Base-by-base conservation (phyloP, 2,888 invertebrate genomes). In the Stenichneumon culpator region DNA sequence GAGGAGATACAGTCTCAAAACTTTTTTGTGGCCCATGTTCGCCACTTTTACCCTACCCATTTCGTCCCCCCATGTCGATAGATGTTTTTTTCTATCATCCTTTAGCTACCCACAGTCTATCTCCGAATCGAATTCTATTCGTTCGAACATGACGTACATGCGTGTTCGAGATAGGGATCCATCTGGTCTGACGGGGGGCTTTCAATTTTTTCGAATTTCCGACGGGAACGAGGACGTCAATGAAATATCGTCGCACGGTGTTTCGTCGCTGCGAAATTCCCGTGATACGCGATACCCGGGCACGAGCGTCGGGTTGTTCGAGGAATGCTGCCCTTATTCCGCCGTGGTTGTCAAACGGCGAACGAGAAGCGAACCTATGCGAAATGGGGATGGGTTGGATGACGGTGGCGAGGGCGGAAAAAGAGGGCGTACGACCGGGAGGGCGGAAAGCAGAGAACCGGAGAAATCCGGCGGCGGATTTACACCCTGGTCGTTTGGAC, bases 401-500 rank as follows among this genome's bases (percentile, higher is more conserved):
- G 39, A 36, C 36, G 54, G 32, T 7, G 9, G 22, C 19, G 74
- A 16, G 72, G 52, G 65, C 25, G 32, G 67, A 44, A 67, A 80
- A 72, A 81, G 70, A 47, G 79, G 63, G 68, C 65, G 39, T n/a
- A 25, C 60, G 72, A 63, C 63, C 44, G 44, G 54, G 69, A 80
- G 79, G 72, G 83, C 63, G 75, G 81, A 25, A 60, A 73, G 68
- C 72, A 60, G 72, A 73, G 73, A 65, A 73, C 72, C 32, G 69
- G 68, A 57, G 75, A 84, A 84, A 84, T 86, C 81, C 82, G 81
- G 67, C 89, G 86, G 87, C 85, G 88, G 88, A 91, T 90, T 90
- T 90, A 90, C 89, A 90, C 88, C 87, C 87, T 82, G 84, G 80
- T 87, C 88, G 85, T 87, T 86, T 83, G 83, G 75, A 86, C 88